phyloP scores from a whole-genome alignment of 1,140 invertebrate genomes.

The Neodiprion pinetum region DNA sequence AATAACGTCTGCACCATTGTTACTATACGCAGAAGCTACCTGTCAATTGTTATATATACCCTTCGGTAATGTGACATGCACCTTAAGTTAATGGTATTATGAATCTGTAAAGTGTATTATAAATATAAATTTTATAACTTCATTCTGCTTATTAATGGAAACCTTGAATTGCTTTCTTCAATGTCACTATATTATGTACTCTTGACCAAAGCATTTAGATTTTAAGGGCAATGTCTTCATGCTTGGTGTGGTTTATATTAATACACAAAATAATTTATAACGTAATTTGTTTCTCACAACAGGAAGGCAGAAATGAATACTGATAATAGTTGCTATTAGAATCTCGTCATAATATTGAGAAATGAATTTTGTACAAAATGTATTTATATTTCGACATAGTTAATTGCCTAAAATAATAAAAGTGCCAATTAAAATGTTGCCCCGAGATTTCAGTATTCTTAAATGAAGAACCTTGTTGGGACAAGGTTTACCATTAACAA shows the following conservation, averaged over 20 bases:
- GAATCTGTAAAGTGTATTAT: constrained; percentile 64
- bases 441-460: constrained; percentile 12
- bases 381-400: constrained; percentile 13
- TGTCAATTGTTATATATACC: constrained; percentile 61
- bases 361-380: constrained; percentile 15
- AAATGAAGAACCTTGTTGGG: neutral
- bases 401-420: constrained; percentile 16
- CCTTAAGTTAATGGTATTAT: constrained; percentile 61
- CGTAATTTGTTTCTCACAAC: neutral
- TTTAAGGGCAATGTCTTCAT: neutral
- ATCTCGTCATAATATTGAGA: neutral
- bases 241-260: constrained; percentile 5
- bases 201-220: neutral
- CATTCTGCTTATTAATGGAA: constrained; percentile 36
- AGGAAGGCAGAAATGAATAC: neutral
- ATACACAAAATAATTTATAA: neutral
- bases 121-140: constrained; percentile 65
- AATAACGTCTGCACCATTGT: constrained; percentile 21
- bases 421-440: constrained; percentile 12
- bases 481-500: neutral
- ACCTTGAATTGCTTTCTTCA: neutral
- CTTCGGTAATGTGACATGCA: constrained; percentile 57
- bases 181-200: neutral
- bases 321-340: neutral
- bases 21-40: constrained; percentile 53